Evolutionary conservation across 2,113 vertebrate genomes (phyloP), one percentile per base, ranked within the genome.

Genomic region (Spermophilus dauricus): DNA sequence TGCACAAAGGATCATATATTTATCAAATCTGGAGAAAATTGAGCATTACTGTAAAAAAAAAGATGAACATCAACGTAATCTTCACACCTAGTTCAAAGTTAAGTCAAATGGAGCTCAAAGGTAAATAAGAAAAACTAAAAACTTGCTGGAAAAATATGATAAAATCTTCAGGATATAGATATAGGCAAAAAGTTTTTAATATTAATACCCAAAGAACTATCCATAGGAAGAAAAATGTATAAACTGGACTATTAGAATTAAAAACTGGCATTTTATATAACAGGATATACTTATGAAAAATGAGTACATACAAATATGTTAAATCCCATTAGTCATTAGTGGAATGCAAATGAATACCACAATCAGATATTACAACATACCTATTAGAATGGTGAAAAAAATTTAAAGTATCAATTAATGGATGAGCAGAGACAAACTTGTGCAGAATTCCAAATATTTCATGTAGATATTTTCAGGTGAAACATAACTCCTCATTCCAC

Each of bases 261-360:
- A 94, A 89, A 94, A 56, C 56, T 83, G 45, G n/a, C 16, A 69
- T 89, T 76, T 45, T n/a, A 61, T 34, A 58, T 45, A 84, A 75
- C 10, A 67, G 11, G 16, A 17, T 67, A 84, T 84, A 42, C 48
- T 89, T 48, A 67, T 67, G 86, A 53, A 14, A 94, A 67, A 84
- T 42, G 39, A 58, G 16, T n/a, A 67, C 45, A 84, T 42, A 89
- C 30, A 69, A 76, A 45, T 5, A 76, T 32, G 34, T 63, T 84
- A 76, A 89, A 75, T 9, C 42, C 58, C 61, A 30, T 76, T 65
- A 83, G 6, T 24, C 37, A 56, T 56, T 89, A 83, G 89, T 8
- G 26, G n/a, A 75, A 42, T 75, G 39, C 39, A 42, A 75, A 75
- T 75, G 26, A 42, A 42, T 24, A 16, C 10, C 28, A 56, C 70